Base-by-base conservation (phyloP, 2,888 invertebrate species). In the Chaitophorus viminalis region DNA sequence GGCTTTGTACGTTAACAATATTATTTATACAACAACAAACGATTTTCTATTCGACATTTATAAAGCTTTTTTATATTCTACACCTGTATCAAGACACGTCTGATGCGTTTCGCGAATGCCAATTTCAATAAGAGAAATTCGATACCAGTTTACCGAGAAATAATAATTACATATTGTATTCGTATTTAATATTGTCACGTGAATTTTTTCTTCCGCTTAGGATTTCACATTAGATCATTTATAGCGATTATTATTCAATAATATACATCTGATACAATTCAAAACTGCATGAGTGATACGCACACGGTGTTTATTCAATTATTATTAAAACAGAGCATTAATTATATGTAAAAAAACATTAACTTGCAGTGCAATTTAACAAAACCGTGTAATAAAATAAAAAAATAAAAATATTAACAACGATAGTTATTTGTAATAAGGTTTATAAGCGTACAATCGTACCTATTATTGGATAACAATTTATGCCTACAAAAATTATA, bases 41-140 rank as follows among this genome's bases (percentile, higher is more conserved):
- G 8, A 11, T 46, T 46, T 46, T 46, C 46, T 14, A 11, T 1
- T 9, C 29, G 25, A 5, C 60, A 68, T 9, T 11, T 29, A 25
- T 11, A 68, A 1, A 68, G 68, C 6, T 68, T 6, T 60, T 60
- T 60, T 25, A 21, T 60, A 60, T 25, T 60, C 60, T 60, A 60
- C 25, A 25, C 14, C 46, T 14, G n/a, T n/a, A 46, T 46, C 60
- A 60, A 4, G 11, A 6, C 52, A 9, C 5, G 52, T 54, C 54
- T 25, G 46, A 46, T 29, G 46, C 11, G 29, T 46, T 29, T 18
- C 18, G 6, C 46, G 46, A 46, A 76, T 46, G 31, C 52, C 77
- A 4, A 77, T 77, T 77, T 77, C 14, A 77, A 31, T 31, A 54
- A 54, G 77, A 54, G 77, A 77, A 77, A 77, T 31, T 77, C 31